These are phyloP conservation scores for Manis pentadactyla DNA, from an alignment of 2,797 vertebrate species.

Conservation along the genomic window DNA sequence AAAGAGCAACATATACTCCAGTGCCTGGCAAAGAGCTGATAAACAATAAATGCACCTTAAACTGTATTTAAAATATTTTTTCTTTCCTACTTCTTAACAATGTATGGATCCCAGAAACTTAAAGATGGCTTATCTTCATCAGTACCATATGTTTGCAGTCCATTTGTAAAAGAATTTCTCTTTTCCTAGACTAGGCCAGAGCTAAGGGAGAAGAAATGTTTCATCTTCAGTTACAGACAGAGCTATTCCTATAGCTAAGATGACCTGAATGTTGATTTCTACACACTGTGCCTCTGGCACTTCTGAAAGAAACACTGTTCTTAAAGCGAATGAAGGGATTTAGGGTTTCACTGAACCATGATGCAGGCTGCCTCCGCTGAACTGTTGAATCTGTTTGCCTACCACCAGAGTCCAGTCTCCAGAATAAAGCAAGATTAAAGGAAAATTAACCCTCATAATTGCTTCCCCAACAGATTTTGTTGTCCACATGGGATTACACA, in stretches of 20 bases:
- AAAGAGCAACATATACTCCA: neutral
- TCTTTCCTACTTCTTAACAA: neutral
- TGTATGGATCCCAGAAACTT: neutral
- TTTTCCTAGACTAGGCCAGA: neutral
- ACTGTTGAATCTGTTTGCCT: neutral
- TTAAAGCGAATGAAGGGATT: neutral
- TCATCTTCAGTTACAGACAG: neutral
- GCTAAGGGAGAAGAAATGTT: neutral
- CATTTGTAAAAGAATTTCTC: neutral
- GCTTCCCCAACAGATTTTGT: constrained; percentile 48
- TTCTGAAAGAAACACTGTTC: constrained; percentile 49
- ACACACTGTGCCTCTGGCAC: constrained; percentile 1
- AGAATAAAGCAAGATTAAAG: constrained; percentile 22
- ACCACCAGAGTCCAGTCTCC: neutral
- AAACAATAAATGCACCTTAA: constrained; percentile 28
- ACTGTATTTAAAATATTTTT: neutral
- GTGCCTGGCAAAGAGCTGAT: neutral
- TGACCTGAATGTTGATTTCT: neutral
- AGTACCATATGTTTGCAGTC: neutral
- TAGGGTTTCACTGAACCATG: constrained; percentile 48
- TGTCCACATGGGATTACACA: constrained; percentile 27
- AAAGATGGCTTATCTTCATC: neutral
- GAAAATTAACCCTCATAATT: constrained; percentile 61
- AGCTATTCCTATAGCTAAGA: neutral
- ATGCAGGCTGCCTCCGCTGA: neutral